These are phyloP conservation scores for Pionites leucogaster DNA, from an alignment of 2,113 vertebrate species.

Conservation along the genomic window DNA sequence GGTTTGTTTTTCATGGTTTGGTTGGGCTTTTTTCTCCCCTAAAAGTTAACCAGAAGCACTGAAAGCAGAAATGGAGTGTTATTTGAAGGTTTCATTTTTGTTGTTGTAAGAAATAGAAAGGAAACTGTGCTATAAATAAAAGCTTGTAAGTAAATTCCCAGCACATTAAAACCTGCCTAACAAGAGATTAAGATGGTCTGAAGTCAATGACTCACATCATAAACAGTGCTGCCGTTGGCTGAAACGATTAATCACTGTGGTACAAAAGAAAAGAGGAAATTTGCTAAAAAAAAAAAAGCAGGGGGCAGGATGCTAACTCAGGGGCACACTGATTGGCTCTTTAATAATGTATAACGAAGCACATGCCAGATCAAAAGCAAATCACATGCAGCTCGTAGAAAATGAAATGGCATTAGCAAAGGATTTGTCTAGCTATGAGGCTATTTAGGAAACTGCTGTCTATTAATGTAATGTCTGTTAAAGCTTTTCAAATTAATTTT, in stretches of 20 bases:
- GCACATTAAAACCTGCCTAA: constrained; percentile 47
- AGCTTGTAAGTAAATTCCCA: constrained; percentile 55
- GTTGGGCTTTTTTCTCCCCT: background rate
- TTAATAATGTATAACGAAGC: constrained; percentile 74
- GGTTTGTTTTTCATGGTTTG: constrained; percentile 14
- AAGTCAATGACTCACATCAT: constrained; percentile 69
- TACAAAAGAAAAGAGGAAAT: constrained; percentile 69
- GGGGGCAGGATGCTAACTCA: constrained; percentile 63
- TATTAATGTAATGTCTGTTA: constrained; percentile 54
- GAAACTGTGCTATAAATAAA: constrained; percentile 58
- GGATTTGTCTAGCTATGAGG: constrained; percentile 61
- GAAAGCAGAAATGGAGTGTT: constrained; percentile 16
- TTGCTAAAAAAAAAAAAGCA: constrained; percentile 74
- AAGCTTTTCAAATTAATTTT: constrained; percentile 52
- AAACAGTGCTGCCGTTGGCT: constrained; percentile 33
- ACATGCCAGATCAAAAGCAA: constrained; percentile 70
- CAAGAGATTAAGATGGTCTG: constrained; percentile 50
- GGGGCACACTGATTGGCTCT: constrained; percentile 63
- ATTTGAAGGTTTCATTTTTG: constrained; percentile 34
- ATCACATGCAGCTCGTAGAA: constrained; percentile 53
- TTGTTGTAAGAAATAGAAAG: constrained; percentile 26
- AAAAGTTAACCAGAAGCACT: constrained; percentile 22
- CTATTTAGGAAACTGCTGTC: constrained; percentile 52
- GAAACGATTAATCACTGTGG: constrained; percentile 75
- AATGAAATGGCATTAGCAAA: constrained; percentile 60